These are phyloP conservation scores for Lasiurus cinereus DNA, from an alignment of 2,113 vertebrate genomes.

Conservation along the genomic window DNA sequence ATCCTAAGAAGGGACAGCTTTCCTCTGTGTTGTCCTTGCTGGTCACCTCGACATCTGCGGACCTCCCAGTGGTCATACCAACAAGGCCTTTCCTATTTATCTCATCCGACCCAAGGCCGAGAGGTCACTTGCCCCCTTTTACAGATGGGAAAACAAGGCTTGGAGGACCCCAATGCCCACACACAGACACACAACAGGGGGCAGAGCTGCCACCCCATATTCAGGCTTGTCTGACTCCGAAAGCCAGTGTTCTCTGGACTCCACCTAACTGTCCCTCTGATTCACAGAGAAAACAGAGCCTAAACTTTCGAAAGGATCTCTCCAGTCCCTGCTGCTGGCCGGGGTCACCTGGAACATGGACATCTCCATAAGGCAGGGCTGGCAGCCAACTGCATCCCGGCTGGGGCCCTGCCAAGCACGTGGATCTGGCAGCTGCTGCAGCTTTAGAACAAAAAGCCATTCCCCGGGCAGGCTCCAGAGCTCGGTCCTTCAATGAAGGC, in stretches of 20 bases:
- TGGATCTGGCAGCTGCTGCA: background rate
- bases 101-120: background rate
- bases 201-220: background rate
- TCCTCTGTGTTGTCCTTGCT: background rate
- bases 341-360: background rate
- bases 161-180: background rate
- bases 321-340: background rate
- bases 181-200: background rate
- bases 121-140: background rate
- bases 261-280: no score
- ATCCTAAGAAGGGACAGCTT: background rate
- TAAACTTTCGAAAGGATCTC: background rate
- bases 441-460: slow-evolving; percentile 10
- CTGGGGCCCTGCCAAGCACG: slow-evolving; percentile 24
- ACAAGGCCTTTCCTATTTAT: background rate
- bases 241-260: background rate
- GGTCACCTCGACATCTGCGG: background rate
- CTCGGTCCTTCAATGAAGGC: background rate
- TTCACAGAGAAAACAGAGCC: background rate
- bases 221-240: background rate
- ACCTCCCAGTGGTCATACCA: background rate
- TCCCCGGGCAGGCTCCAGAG: background rate
- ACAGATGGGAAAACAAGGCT: background rate
- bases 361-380: background rate
- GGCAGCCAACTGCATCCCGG: background rate